Base-by-base conservation (phyloP, 1,140 invertebrate genomes). In the Drosophila jambulina region DNA sequence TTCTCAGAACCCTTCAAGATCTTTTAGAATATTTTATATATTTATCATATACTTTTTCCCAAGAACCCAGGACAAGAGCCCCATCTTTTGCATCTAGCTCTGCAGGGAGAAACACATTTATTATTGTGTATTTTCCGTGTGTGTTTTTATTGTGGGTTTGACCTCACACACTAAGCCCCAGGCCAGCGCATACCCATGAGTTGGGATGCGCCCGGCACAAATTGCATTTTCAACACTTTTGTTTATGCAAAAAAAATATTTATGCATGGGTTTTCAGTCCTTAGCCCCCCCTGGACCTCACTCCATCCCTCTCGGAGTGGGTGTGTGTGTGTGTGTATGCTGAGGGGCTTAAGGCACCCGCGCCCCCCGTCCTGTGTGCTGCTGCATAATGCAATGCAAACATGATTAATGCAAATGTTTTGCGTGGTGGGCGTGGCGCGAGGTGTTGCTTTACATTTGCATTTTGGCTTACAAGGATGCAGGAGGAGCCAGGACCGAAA, bases 351-450 rank as follows among this genome's bases (percentile, higher is more conserved):
- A 64, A 70, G 72, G 78, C 75, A n/a, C 81, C 70, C 78, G 60
- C 29, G 38, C 7, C 54, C 53, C 70, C 67, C 38, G 42, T 59
- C 54, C 60, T 84, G 67, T 88, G 67, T 84, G 85, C 80, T 81
- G 67, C 75, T 88, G 85, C 85, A 88, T 88, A 88, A 88, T 88
- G 85, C 85, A 88, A 88, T 57, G 81, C 85, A 88, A 88, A 88
- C 85, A 88, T 88, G 85, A 88, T 88, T 88, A 88, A 88, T 88
- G 85, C 85, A 88, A 88, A 88, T 88, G 86, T 88, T 88, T 90
- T 85, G 86, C 81, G 78, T 88, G 85, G 85, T 76, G 78, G 81
- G 85, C 84, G 78, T 81, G 81, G 85, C 38, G 46, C 67, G 54
- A 90, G 85, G 85, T 90, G 77, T 84, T 81, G 84, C 78, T 65